phyloP scores from a whole-genome alignment of 2,113 vertebrate species.

The Microtus richardsoni region DNA sequence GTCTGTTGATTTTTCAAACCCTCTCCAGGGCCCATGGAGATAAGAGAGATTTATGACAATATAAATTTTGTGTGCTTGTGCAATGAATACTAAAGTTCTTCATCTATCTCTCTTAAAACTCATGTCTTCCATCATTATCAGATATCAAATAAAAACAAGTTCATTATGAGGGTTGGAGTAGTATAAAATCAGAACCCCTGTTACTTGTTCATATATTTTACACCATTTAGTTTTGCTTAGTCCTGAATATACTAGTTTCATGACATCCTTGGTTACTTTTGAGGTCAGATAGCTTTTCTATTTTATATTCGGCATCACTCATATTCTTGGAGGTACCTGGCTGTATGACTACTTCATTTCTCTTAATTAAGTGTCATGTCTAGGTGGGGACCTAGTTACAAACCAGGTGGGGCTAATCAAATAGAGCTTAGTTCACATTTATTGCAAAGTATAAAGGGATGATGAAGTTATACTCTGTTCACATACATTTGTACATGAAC shows the following conservation, averaged over 20 bases:
- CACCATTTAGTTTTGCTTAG: not conserved
- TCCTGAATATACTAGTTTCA: not conserved
- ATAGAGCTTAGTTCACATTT: not conserved
- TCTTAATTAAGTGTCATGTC: not conserved
- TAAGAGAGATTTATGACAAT: not conserved
- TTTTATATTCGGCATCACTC: not conserved
- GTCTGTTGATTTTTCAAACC: not conserved
- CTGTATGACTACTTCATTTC: not conserved
- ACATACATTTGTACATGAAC: not conserved
- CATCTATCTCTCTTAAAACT: not conserved
- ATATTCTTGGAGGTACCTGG: not conserved
- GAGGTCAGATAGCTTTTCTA: too few relatives aligned
- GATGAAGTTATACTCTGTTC: not conserved
- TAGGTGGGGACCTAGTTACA: not conserved
- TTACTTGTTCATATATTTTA: not conserved
- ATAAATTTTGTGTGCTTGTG: not conserved
- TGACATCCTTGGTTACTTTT: not conserved
- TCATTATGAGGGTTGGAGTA: not conserved
- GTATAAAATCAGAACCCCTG: not conserved
- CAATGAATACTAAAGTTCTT: not conserved
- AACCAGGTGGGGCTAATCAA: not conserved
- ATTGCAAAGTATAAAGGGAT: not conserved
- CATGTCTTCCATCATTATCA: not conserved
- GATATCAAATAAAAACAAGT: not conserved
- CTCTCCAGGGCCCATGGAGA: not conserved